Percentiles rank a stretch among this genome's conserved stretches.
These are phyloP conservation scores for Palythoa caribaeorum DNA, from an alignment of 92 coral and sea anemone species.

Conservation along the genomic window DNA sequence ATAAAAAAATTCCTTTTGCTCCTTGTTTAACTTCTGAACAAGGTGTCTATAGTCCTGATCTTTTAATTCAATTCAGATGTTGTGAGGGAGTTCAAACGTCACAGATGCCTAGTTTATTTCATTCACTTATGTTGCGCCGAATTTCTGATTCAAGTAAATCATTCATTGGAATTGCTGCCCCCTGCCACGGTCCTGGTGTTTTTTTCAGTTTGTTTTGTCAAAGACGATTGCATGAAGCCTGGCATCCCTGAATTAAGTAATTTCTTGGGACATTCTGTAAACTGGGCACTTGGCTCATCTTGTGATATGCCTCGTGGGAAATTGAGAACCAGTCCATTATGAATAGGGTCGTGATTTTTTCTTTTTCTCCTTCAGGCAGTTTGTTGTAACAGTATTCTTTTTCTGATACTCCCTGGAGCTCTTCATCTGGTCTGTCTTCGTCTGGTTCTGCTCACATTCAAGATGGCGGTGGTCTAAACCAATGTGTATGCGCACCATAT, in stretches of 20 bases:
- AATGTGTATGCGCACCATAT: background rate
- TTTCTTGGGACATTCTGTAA: background rate
- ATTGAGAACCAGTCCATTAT: constrained; percentile 5
- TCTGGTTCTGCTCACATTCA: background rate
- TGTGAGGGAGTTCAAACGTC: too few species aligned
- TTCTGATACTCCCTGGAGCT: background rate
- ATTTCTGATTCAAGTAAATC: constrained; percentile 10
- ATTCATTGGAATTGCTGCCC: background rate
- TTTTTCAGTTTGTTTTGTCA: background rate
- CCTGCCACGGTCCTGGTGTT: constrained; percentile 19
- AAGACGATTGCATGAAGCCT: background rate
- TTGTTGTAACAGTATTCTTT: background rate
- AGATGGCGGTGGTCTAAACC: background rate
- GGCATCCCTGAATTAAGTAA: background rate
- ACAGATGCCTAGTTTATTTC: background rate
- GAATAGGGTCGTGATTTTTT: background rate
- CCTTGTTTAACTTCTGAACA: too few species aligned
- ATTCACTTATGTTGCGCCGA: constrained; percentile 15
- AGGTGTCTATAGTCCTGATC: too few species aligned
- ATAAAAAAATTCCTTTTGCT: too few species aligned
- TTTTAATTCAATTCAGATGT: too few species aligned
- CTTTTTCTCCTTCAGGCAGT: constrained; percentile 13
- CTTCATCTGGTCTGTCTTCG: background rate
- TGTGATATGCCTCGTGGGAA: constrained; percentile 2
- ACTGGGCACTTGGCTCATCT: constrained; percentile 5